These are phyloP conservation scores for Drepana arcuata DNA, from an alignment of 1,140 invertebrate genomes.

Conservation along the genomic window DNA sequence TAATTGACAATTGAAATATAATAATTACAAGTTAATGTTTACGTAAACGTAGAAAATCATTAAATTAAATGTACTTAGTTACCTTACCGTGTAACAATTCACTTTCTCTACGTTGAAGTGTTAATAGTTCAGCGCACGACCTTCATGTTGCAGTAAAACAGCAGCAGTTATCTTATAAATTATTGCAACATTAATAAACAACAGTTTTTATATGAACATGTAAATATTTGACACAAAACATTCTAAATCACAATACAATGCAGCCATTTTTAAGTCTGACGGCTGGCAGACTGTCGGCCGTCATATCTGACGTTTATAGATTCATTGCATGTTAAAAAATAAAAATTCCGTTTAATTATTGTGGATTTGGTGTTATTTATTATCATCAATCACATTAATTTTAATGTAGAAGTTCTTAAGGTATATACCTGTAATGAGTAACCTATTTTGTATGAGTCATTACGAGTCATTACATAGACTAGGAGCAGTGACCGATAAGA, in stretches of 20 bases:
- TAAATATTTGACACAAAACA: constrained; percentile 15
- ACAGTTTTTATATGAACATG: constrained; percentile 7
- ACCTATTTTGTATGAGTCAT: too few relatives aligned
- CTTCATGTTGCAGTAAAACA: constrained; percentile 13
- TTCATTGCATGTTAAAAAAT: background rate
- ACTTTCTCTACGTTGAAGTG: constrained; percentile 8
- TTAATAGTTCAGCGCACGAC: constrained; percentile 6
- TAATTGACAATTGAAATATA: too few relatives aligned
- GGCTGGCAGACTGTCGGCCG: too few relatives aligned
- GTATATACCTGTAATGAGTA: too few relatives aligned
- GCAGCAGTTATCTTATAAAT: constrained; percentile 4
- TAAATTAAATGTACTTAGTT: too few relatives aligned
- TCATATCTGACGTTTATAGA: background rate
- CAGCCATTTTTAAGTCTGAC: constrained; percentile 24
- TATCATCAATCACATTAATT: too few relatives aligned
- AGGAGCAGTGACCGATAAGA: background rate
- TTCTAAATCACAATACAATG: constrained; percentile 13
- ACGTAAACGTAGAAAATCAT: too few relatives aligned
- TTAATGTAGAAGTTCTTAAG: too few relatives aligned
- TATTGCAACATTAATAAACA: constrained; percentile 10
- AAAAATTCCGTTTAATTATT: background rate
- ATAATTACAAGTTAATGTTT: too few relatives aligned
- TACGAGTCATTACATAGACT: background rate
- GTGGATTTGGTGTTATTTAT: background rate
- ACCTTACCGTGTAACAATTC: too few relatives aligned